Evolutionary conservation across 2,113 vertebrate species (phyloP).

Genomic region (Perca fluviatilis): DNA sequence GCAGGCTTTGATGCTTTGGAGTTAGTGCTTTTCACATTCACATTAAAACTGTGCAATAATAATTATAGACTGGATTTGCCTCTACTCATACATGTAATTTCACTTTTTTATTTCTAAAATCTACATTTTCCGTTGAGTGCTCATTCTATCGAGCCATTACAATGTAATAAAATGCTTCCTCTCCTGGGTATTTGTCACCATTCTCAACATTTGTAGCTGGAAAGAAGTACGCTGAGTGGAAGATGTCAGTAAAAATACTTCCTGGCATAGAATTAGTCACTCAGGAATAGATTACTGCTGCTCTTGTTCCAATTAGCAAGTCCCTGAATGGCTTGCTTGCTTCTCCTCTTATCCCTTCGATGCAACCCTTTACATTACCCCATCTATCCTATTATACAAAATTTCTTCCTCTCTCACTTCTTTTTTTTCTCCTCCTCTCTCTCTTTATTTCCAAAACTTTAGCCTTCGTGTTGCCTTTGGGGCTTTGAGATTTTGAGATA

Average conservation of each 20-base stretch:
- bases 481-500: conserved; percentile 45
- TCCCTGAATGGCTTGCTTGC: conserved; percentile 69
- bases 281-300: conserved; percentile 72
- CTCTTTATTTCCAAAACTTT: conserved; percentile 41
- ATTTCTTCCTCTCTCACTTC: conserved; percentile 41
- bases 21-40: conserved; percentile 7
- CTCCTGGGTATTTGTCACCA: conserved; percentile 56
- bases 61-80: not conserved
- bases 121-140: conserved; percentile 45
- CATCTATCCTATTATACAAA: conserved; percentile 66
- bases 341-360: conserved; percentile 45
- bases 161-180: conserved; percentile 61
- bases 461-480: conserved; percentile 40
- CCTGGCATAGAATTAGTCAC: conserved; percentile 72
- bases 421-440: conserved; percentile 18
- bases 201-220: conserved; percentile 61
- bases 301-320: conserved; percentile 80
- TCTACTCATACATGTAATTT: not conserved
- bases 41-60: not conserved
- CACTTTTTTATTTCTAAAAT: conserved; percentile 41
- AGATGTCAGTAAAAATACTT: conserved; percentile 76
- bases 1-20: conserved; percentile 2
- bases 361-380: conserved; percentile 55
- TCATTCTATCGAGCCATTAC: conserved; percentile 52
- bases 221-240: conserved; percentile 54